phyloP scores from a whole-genome alignment of 2,888 invertebrate genomes.

The Ischnura elegans region DNA sequence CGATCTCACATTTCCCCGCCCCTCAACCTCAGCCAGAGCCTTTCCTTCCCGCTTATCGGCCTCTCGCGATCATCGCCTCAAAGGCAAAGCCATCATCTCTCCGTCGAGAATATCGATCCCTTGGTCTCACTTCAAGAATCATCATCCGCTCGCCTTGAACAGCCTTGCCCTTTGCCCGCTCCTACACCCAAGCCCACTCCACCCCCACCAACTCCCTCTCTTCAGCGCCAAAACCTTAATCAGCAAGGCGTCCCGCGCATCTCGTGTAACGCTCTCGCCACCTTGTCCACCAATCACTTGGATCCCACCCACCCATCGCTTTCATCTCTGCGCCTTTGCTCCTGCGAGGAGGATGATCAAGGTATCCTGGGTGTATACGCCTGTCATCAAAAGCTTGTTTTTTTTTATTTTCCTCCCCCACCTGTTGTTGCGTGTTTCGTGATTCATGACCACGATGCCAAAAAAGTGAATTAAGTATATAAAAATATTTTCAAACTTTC shows the following conservation, averaged over 20 bases:
- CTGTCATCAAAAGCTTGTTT: too few relatives aligned
- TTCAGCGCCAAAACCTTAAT: neutral
- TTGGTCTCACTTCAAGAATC: neutral
- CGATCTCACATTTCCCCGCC: too few relatives aligned
- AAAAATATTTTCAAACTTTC: too few relatives aligned
- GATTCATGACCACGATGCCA: too few relatives aligned
- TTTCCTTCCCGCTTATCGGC: neutral
- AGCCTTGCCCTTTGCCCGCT: neutral
- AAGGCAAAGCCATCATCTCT: neutral
- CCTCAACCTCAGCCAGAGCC: too few relatives aligned
- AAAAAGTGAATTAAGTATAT: too few relatives aligned
- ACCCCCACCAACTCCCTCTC: neutral
- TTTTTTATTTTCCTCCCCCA: neutral
- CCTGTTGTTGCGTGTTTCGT: too few relatives aligned
- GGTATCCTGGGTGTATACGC: too few relatives aligned
- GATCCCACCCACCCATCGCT: neutral
- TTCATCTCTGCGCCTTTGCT: neutral
- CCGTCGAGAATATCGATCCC: neutral
- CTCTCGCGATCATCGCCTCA: neutral
- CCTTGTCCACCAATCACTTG: neutral
- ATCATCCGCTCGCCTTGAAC: neutral
- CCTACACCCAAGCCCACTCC: neutral
- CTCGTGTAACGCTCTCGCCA: neutral
- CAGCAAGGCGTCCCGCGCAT: neutral
- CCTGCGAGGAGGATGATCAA: neutral